Base-by-base conservation (phyloP, 2,888 invertebrate species). In the Diplazon laetatorius region DNA sequence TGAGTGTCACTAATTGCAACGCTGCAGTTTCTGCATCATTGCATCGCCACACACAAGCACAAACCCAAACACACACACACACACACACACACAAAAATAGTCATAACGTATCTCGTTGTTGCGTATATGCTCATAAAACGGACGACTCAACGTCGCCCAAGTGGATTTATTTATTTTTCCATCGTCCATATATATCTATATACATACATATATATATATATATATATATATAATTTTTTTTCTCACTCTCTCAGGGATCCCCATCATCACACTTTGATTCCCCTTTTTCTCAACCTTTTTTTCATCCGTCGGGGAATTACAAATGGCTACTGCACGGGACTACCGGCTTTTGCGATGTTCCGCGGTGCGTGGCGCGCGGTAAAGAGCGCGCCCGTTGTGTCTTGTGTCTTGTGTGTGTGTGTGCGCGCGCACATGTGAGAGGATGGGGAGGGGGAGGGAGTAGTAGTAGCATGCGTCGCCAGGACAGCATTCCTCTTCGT, bases 401-500 rank as follows among this genome's bases (percentile, higher is more conserved):
- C 52, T n/a, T n/a, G n/a, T n/a, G n/a, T n/a, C n/a, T n/a, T n/a
- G n/a, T n/a, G n/a, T n/a, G n/a, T n/a, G n/a, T n/a, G n/a, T n/a
- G n/a, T n/a, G n/a, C n/a, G n/a, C n/a, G n/a, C n/a, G n/a, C n/a
- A n/a, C n/a, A n/a, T n/a, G n/a, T n/a, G n/a, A n/a, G n/a, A n/a
- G n/a, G n/a, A n/a, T n/a, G n/a, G n/a, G n/a, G n/a, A n/a, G n/a
- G n/a, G 44, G 55, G 30, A 55, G 66, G 60, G 52, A 25, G 65
- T 50, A 44, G 70, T 85, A 84, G 85, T 85, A 84, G 85, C 86
- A 85, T 84, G 85, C 87, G 86, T 84, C 85, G 85, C 87, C 87
- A 82, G 86, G 86, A 87, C 89, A 87, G 86, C 89, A 89, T 89
- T 89, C 89, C 89, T 89, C 87, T 89, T 88, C 83, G 87, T 86